Base-by-base conservation (phyloP, 2,888 invertebrate species). In the Pseudococcus jackbeardsleyi region DNA sequence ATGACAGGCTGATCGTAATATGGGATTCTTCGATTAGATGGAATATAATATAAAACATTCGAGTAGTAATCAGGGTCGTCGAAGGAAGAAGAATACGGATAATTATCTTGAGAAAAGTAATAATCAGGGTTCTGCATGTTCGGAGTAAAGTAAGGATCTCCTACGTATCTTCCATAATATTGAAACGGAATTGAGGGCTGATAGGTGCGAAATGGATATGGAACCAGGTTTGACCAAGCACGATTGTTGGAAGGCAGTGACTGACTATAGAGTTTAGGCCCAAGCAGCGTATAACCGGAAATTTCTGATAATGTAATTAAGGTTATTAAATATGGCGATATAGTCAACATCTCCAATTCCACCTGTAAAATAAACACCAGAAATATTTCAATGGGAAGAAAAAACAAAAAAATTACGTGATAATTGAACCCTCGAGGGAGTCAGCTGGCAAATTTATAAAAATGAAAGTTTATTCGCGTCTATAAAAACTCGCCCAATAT, bases 1-100 rank as follows among this genome's bases (percentile, higher is more conserved):
- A 88, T 64, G 12, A 68, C 26, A 11, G 84, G 26, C n/a, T 54
- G 88, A 15, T 84, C 84, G 48, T 88, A 88, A 64, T 84, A 88
- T n/a, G 82, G 54, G 11, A 50, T 39, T 1, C 84, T 22, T 42
- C 84, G 22, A 64, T 59, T 46, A 82, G 88, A 11, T 17, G 88
- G 88, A n/a, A 88, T 48, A 77, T 88, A 88, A 42, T 88, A 88
- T n/a, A 85, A 48, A 22, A 72, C n/a, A 72, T 88, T 88, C n/a
- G 88, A 85, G 22, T 88, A 88, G 42, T 88, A 88, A 48, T 88
- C 88, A 0, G 77, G 33, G 68, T 88, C 88, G 42, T 88, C 88
- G 88, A 84, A 88, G 8, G 88, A 54, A 11, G 88, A 42, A 59
- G 88, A 39, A 68, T 88, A 88, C 7, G 88, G 77, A 33, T 64